Base-by-base conservation (phyloP, 2,797 vertebrate genomes). In the Notoglanidium macrostoma region DNA sequence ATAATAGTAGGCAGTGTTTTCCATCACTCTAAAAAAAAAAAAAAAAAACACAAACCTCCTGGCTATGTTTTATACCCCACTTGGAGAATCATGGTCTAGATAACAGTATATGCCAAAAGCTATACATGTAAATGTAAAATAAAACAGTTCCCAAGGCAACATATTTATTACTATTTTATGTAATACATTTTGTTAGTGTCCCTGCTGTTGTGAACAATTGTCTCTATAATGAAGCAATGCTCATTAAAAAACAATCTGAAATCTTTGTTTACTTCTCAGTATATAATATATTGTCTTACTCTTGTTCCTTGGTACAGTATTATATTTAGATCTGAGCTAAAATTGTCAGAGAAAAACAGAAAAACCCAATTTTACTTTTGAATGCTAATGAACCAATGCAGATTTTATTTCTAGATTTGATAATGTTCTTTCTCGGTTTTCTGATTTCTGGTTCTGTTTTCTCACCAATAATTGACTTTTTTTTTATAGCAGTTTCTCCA, bases 151-250 rank as follows among this genome's bases (percentile, higher is more conserved):
- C 3, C 29, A 54, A 10, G n/a, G n/a, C 51, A 51, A 32, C 15
- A 21, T 32, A 54, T 55, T 57, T n/a, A 57, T 55, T 78, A 78
- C 51, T 10, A 40, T 40, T 32, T 78, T 55, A 15, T 23, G n/a
- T 57, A 40, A 79, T 35, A 35, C 29, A 59, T 57, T 79, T 57
- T 59, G 17, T 59, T 57, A 59, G 77, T 9, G 59, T 78, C 21
- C 51, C 74, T 55, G 74, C n/a, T 32, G 51, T 80, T 61, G 35
- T 79, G 32, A 79, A 40, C 55, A 80, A 7, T 59, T 79, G 19
- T 40, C 21, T 32, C 54, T 23, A 26, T 35, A 79, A 12, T 80
- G 78, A 5, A 12, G 19, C 19, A 26, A 59, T 12, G 17, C 57
- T 57, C 29, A 57, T 79, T 35, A 35, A 79, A 79, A 32, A 57